Evolutionary conservation across 2,797 vertebrate genomes (phyloP).

Genomic region (Acanthopagrus latus): DNA sequence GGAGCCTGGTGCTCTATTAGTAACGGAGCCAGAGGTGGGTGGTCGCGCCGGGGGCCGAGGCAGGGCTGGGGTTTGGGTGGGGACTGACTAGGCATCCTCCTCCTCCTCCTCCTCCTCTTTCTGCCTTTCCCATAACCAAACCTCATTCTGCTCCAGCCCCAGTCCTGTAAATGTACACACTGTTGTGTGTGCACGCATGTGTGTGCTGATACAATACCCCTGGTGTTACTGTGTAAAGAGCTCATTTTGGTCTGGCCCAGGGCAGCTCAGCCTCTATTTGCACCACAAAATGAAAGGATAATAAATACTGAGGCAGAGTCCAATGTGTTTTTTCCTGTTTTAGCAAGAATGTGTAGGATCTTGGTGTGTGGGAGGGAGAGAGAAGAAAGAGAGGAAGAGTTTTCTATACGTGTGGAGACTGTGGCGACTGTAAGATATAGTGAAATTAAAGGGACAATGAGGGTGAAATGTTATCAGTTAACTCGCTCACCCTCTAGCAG

Average conservation of each 20-base stretch:
- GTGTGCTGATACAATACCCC: slow-evolving; percentile 79
- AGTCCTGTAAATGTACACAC: slow-evolving; percentile 66
- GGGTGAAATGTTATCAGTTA: slow-evolving; percentile 14
- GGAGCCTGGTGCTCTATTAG: slow-evolving; percentile 76
- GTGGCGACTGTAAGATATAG: slow-evolving; percentile 24
- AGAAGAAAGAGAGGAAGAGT: slow-evolving; percentile 40
- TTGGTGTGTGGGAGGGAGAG: slow-evolving; percentile 53
- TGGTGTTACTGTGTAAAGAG: slow-evolving; percentile 80
- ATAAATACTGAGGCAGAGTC: slow-evolving; percentile 78
- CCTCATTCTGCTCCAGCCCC: slow-evolving; percentile 66
- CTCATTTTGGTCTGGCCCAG: slow-evolving; percentile 80
- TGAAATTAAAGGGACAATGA: slow-evolving; percentile 28
- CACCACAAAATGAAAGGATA: slow-evolving; percentile 87
- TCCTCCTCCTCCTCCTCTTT: slow-evolving; percentile 20
- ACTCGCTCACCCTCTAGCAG: slow-evolving; percentile 92
- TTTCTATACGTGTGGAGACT: slow-evolving; percentile 19
- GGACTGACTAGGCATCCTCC: slow-evolving; percentile 55
- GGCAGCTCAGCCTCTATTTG: slow-evolving; percentile 87
- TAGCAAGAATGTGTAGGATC: slow-evolving; percentile 64
- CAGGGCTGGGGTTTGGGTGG: slow-evolving; percentile 76
- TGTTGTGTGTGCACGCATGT: slow-evolving; percentile 62
- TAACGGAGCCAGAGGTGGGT: slow-evolving; percentile 81
- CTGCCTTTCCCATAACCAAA: slow-evolving; percentile 72
- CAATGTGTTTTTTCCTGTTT: slow-evolving; percentile 77
- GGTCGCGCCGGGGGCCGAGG: slow-evolving; percentile 68